Base-by-base conservation (phyloP, 2,888 invertebrate species). In the Himalopsyche anomala region DNA sequence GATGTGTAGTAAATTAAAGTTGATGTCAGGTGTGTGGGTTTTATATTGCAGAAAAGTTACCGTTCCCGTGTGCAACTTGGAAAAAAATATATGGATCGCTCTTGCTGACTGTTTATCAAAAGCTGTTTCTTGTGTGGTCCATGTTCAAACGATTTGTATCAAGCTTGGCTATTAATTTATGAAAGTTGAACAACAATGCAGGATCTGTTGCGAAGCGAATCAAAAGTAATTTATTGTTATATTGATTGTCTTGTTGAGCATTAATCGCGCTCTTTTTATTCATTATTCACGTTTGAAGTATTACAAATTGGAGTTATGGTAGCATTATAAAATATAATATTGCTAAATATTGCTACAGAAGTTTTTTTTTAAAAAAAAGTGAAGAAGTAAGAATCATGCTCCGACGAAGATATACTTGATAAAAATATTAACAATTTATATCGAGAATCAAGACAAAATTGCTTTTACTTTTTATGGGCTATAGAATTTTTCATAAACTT, bases 141-240 rank as follows among this genome's bases (percentile, higher is more conserved):
- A 38, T 74, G 74, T 74, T 74, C 36, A 74, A 15, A 36, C 74
- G 74, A 74, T 74, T 74, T 74, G 36, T 74, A 38, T 74, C 74
- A 38, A 36, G 74, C 74, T 2, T 74, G 74, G 36, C 38, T 15
- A 74, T 74, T 74, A 74, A 74, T 74, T 74, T 74, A 74, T 38
- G 74, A 74, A 74, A 74, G 74, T 74, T 38, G 74, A 38, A 74
- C 74, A 74, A 74, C 74, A 74, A 74, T 74, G 74, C 74, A 74
- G 74, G 38, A 74, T 74, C 74, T 74, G 38, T 51, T 74, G 74
- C 38, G 74, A 74, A 74, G 74, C 74, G 74, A 74, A 74, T 74
- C 74, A 74, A 74, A 74, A 38, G 74, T 74, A 38, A 74, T 74
- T 74, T 74, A 74, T 74, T 74, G 74, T 74, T 74, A 28, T 74